Evolutionary conservation across 2,797 vertebrate species (phyloP), one percentile per base, ranked within the genome.

Genomic region (Enteromius radiatus): DNA sequence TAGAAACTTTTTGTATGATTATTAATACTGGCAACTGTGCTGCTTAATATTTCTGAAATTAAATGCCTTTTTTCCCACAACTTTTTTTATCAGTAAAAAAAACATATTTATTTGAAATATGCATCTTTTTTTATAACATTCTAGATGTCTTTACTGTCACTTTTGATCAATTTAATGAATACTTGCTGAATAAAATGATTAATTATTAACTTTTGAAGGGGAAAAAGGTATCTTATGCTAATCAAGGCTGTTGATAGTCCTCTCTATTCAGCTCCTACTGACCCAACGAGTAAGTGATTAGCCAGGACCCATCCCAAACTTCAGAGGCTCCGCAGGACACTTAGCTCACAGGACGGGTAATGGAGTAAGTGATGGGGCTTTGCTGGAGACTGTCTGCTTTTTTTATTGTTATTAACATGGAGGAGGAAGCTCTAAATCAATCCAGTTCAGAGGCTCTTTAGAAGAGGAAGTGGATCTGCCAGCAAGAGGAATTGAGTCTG

Each of bases 351-450:
- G 88, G 86, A 87, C 82, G 31, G 67, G 82, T 82, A 89, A 91
- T 89, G 83, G 85, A 87, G 85, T 89, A 89, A 87, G 86, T 82
- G 71, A 83, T 78, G 85, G 87, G 86, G 87, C 92, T 89, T 91
- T 89, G 84, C 86, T n/a, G 89, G 88, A 90, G 88, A 83, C 86
- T 61, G 73, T 90, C 85, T 76, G 78, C 90, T 91, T 91, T 77
- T 41, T 64, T 64, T 90, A 90, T 87, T 91, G 89, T 87, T 88
- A 89, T 78, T 89, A 84, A 47, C 67, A 89, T 84, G 86, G 86
- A 89, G 82, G 87, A 92, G 92, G 92, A 93, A 92, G 90, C 89
- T 88, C 89, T 93, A 92, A 94, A 94, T 93, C 92, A 93, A 91
- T 91, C 91, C 87, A 82, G 85, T 90, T 91, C 89, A 69, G 87